phyloP scores from a whole-genome alignment of 2,113 vertebrate genomes.

The Motacilla alba region DNA sequence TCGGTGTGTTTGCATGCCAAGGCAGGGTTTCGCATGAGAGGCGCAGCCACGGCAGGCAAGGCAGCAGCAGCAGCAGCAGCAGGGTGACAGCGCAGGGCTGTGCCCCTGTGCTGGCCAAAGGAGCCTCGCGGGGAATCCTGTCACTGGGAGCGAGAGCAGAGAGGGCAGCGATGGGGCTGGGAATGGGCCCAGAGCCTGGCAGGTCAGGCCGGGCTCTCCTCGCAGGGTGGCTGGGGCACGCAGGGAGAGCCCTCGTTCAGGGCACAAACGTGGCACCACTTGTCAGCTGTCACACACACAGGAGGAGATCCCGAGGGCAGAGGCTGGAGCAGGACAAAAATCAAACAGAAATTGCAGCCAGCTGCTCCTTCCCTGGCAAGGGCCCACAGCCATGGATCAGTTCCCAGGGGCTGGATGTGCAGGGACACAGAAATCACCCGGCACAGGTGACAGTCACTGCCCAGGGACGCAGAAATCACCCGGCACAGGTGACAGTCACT shows the following conservation, averaged over 20 bases:
- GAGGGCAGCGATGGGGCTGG: background rate
- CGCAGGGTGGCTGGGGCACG: background rate
- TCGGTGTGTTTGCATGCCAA: no score
- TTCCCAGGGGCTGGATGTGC: no score
- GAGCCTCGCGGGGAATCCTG: background rate
- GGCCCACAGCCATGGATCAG: background rate
- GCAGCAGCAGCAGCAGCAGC: no score
- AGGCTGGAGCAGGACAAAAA: background rate
- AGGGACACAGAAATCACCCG: background rate
- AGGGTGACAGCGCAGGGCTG: background rate
- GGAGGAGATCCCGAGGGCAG: background rate
- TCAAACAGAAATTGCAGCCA: background rate
- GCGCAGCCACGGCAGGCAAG: no score
- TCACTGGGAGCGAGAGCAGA: background rate
- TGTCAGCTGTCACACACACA: background rate
- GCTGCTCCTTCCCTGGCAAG: background rate
- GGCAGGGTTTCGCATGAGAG: background rate
- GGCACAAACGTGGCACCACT: background rate
- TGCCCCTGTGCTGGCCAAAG: background rate
- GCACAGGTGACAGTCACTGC: background rate
- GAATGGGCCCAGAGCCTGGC: background rate
- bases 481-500: no score
- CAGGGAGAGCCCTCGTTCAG: background rate
- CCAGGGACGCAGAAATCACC: background rate
- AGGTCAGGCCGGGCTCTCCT: background rate